Base-by-base conservation (phyloP, 2,113 vertebrate genomes). In the Gracilinanus agilis region DNA sequence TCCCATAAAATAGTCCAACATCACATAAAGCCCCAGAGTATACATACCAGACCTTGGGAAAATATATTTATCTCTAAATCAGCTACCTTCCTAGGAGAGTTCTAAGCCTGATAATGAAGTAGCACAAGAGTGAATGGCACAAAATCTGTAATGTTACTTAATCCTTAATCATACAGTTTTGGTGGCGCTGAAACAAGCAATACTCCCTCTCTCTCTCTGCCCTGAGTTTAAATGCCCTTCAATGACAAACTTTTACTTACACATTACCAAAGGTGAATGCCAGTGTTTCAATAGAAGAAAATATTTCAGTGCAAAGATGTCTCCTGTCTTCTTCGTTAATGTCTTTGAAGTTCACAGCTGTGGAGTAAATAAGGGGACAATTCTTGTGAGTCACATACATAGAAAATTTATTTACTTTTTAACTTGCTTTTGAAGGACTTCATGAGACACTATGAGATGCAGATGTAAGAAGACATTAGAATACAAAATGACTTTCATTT, bases 261-360 rank as follows among this genome's bases (percentile, higher is more conserved):
- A 99, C 98, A 99, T 99, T 99, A 97, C 99, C 99, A 99, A 99
- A 99, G 67, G 99, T 99, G 98, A 99, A 99, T 55, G 99, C 99
- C 99, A 99, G 99, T 58, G 99, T 99, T 98, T 99, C 99, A 94
- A 99, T 99, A 67, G 99, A 99, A 49, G 98, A 98, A 99, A 99
- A 99, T 98, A 99, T 99, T 98, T 99, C 99, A 96, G 98, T 98
- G 89, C 99, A 99, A 95, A 99, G 97, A 92, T 99, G 99, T 94
- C 99, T 99, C 97, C 99, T 99, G 98, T 99, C 99, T 97, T 99
- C 99, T 96, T 99, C 99, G 94, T 99, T 99, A 98, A 99, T 99
- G 97, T 99, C 99, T 98, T 99, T 99, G 98, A 99, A 99, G 98
- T 99, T 99, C 98, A 99, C 99, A 95, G 99, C 99, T 99, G 55